A percentile compares a stretch with the other conserved stretches of the same genome.
Evolutionary conservation across 2,113 vertebrate genomes (phyloP).

Genomic region (Cyanistes caeruleus): DNA sequence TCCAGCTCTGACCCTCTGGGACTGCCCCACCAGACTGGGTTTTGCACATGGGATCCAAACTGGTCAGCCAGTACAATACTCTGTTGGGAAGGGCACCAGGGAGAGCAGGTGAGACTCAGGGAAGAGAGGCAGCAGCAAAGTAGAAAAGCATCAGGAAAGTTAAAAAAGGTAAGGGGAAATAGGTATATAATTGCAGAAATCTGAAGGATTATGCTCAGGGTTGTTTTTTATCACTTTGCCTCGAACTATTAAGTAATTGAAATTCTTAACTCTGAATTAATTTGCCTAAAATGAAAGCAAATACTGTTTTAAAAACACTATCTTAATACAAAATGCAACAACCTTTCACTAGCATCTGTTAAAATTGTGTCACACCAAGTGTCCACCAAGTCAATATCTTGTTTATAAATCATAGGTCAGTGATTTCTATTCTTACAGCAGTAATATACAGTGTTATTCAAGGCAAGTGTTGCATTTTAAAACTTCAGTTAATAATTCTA

Average conservation of each 20-base stretch:
- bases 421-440: neutral
- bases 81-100: neutral
- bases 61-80: neutral
- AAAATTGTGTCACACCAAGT: neutral
- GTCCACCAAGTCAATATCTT: neutral
- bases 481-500: neutral
- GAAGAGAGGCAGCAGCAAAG: neutral
- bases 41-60: neutral
- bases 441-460: neutral
- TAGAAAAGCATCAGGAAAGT: neutral
- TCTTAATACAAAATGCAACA: neutral
- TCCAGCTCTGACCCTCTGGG: neutral
- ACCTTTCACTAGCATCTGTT: neutral
- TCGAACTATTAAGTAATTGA: neutral
- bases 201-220: neutral
- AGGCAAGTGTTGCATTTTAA: neutral
- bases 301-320: neutral
- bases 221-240: neutral
- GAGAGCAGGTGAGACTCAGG: neutral
- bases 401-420: neutral
- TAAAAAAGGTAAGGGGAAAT: fast-evolving
- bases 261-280: neutral
- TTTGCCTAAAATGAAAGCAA: neutral
- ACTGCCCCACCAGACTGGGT: too few relatives aligned
- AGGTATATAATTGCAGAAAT: neutral